Evolutionary conservation across 2,113 vertebrate species (phyloP).

Genomic region (Myotis brandtii): DNA sequence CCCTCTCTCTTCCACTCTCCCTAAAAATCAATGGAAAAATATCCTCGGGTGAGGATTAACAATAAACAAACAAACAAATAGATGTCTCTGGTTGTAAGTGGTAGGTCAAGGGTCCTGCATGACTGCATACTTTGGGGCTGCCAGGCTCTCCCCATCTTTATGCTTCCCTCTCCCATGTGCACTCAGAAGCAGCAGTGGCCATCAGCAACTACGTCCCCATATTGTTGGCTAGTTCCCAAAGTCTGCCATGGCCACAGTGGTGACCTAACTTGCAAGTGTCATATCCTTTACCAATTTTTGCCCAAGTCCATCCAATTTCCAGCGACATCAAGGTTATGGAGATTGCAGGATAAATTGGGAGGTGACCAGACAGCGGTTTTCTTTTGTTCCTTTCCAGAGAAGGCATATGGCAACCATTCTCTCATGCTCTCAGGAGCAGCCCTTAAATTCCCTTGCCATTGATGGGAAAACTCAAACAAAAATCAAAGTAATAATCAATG

Average conservation of each 20-base stretch:
- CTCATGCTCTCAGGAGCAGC: conserved; percentile 25
- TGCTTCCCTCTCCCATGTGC: background rate
- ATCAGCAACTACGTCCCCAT: background rate
- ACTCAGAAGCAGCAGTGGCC: background rate
- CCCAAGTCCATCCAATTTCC: background rate
- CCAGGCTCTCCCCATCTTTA: background rate
- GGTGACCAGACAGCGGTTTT: background rate
- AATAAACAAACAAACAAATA: too few relatives aligned
- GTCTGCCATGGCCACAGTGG: background rate
- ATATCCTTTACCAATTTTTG: background rate
- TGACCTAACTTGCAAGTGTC: background rate
- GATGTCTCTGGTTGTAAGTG: background rate
- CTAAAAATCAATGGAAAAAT: too few relatives aligned
- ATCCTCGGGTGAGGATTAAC: too few relatives aligned
- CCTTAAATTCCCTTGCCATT: conserved; percentile 57
- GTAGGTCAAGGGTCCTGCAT: background rate
- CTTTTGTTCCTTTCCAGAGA: conserved; percentile 54
- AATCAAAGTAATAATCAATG: conserved; percentile 78
- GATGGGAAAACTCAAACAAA: conserved; percentile 77
- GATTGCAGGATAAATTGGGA: background rate
- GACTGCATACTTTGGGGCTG: background rate
- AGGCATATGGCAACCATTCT: conserved; percentile 68
- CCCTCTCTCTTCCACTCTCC: too few relatives aligned
- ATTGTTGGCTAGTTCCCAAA: background rate
- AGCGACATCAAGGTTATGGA: background rate